Base-by-base conservation (phyloP, 2,888 invertebrate species). In the Cheiracanthium punctorium region DNA sequence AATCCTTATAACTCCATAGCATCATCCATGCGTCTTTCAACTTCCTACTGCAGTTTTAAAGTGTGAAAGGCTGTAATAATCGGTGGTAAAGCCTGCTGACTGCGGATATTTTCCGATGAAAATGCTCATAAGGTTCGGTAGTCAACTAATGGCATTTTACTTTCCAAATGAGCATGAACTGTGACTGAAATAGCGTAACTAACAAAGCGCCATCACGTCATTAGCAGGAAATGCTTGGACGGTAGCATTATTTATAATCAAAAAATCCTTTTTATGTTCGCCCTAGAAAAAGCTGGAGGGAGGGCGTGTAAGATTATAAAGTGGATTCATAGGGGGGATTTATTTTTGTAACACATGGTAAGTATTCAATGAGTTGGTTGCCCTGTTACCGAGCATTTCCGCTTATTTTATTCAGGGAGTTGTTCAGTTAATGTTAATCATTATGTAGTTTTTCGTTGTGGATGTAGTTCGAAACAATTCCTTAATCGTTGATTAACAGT, bases 171-270 rank as follows among this genome's bases (percentile, higher is more conserved):
- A 71, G 71, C 71, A 37, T 71, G 71, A 71, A 71, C 71, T 71
- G 71, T 71, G 71, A 71, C 71, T 71, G 71, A 71, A 71, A 71
- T 71, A 71, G 71, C 71, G 71, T 43, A 43, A 71, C 71, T 71
- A 71, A 71, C 41, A 43, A 20, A 43, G 71, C 29, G n/a, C 20
- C 29, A 71, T 71, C 29, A 43, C 71, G 28, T 71, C 71, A 71
- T 43, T 43, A 43, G 37, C 71, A 71, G 71, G 71, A 71, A 71
- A 33, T 37, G 69, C 32, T 12, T 12, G 24, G 24, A 24, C 58
- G n/a, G 58, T 2, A 58, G 58, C 20, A 58, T 58, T 24, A 58
- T 58, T 58, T 24, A 58, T 58, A 58, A 58, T 58, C 58, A 58
- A 58, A 24, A n/a, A 58, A 17, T 24, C 24, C 24, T 58, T 58